phyloP scores from a whole-genome alignment of 2,797 vertebrate genomes.

The Pygocentrus nattereri region DNA sequence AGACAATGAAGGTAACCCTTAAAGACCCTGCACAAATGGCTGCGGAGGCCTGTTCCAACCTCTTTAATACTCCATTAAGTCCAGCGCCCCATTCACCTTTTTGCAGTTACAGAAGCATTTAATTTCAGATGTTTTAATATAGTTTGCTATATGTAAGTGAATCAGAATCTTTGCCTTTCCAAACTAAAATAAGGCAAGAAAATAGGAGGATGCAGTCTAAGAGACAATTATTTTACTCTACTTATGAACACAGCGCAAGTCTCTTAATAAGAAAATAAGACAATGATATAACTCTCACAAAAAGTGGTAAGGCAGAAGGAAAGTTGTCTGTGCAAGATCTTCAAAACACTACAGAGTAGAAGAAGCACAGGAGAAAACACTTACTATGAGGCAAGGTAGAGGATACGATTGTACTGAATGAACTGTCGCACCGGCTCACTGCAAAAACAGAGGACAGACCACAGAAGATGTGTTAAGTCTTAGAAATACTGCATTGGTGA shows the following conservation, averaged over 20 bases:
- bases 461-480: background rate
- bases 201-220: background rate
- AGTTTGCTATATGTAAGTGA: background rate
- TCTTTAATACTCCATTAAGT: background rate
- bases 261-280: background rate
- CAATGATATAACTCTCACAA: background rate
- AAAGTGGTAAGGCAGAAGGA: background rate
- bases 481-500: background rate
- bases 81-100: background rate
- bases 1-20: background rate
- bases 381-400: constrained; percentile 68
- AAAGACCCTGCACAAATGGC: background rate
- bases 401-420: constrained; percentile 60
- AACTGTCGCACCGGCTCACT: constrained; percentile 63
- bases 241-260: background rate
- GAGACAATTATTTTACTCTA: background rate
- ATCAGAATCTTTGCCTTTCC: background rate
- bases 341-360: background rate
- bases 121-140: background rate
- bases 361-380: constrained; percentile 13
- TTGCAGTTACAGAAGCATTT: background rate
- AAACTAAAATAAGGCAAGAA: background rate
- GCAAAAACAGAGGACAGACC: constrained; percentile 27
- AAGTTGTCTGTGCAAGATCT: background rate
- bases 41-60: background rate